Percentiles rank a stretch among this genome's conserved stretches.
Conservation (phyloP, 2,113 vertebrate genomes). For the Odontophorus gujanensis region DNA sequence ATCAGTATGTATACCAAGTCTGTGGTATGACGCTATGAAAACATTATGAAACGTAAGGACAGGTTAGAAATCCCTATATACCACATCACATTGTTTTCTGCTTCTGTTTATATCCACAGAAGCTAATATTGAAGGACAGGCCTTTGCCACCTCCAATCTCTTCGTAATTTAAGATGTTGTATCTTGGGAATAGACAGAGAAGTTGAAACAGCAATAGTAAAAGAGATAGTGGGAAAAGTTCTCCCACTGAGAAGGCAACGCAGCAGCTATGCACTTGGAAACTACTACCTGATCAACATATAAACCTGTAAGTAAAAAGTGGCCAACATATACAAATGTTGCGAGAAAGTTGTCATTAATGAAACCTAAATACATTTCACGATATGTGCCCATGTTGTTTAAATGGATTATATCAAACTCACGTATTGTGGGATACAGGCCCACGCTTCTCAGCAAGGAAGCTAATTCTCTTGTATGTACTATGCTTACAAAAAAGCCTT, state of each 20-base stretch:
- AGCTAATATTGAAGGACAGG: background rate
- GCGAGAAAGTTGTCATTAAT: background rate
- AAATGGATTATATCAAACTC: background rate
- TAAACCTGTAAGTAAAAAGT: background rate
- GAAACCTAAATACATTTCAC: background rate
- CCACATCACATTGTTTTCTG: background rate
- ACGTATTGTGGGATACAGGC: background rate
- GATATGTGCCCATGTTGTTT: background rate
- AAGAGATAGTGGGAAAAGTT: background rate
- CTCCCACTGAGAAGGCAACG: background rate
- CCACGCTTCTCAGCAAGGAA: background rate
- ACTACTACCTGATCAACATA: background rate
- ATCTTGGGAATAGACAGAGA: background rate
- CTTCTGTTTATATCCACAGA: background rate
- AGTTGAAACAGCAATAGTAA: background rate
- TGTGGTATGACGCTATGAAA: background rate
- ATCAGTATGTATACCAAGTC: rapidly evolving
- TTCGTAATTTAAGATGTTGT: background rate
- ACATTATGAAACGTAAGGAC: background rate
- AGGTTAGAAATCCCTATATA: background rate
- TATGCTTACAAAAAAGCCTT: background rate
- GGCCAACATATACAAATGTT: background rate
- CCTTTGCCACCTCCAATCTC: background rate
- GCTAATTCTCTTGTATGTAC: background rate
- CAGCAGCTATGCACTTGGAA: background rate